Base-by-base conservation (phyloP, 2,113 vertebrate genomes). In the Lycaon pictus region DNA sequence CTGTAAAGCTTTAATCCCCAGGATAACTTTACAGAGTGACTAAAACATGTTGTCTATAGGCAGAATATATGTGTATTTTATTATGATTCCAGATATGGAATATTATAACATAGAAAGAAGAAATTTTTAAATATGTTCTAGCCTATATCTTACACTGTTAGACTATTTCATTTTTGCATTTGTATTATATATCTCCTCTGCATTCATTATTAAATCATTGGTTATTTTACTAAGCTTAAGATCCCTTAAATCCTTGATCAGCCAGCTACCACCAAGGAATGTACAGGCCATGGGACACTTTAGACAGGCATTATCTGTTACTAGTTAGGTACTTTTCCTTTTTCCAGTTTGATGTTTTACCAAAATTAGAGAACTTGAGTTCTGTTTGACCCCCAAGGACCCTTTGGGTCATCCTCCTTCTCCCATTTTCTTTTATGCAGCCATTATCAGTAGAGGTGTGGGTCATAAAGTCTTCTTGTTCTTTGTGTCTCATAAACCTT, bases 181-280 rank as follows among this genome's bases (percentile, higher is more conserved):
- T 77, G 43, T 90, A 27, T 48, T 27, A 56, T 58, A 20, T 77
- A 22, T 5, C 27, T 11, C 11, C 5, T 84, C 27, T 11, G 35
- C 77, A 53, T 89, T 83, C 69, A 77, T 96, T 76, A 76, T 88
- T 76, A 83, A 88, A 51, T 93, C 60, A 53, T 60, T 67, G 17
- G 43, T 92, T 81, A 32, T 76, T 76, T 88, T 67, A n/a, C 77
- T 58, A 17, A 7, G 35, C 51, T 96, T 93, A 67, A 76, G 58
- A 76, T 60, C 77, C 23, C 51, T 69, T 25, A 53, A 51, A 74
- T 67, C 37, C 62, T 76, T 83, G 29, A 93, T 37, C 79, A 83
- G 35, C 35, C 58, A 65, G 67, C 58, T 89, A 53, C 32, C 37
- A 6, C 67, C 58, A 19, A 48, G 32, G 48, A 56, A 51, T 51